phyloP scores from a whole-genome alignment of 2,797 vertebrate genomes.

The Cetoscarus ocellatus region DNA sequence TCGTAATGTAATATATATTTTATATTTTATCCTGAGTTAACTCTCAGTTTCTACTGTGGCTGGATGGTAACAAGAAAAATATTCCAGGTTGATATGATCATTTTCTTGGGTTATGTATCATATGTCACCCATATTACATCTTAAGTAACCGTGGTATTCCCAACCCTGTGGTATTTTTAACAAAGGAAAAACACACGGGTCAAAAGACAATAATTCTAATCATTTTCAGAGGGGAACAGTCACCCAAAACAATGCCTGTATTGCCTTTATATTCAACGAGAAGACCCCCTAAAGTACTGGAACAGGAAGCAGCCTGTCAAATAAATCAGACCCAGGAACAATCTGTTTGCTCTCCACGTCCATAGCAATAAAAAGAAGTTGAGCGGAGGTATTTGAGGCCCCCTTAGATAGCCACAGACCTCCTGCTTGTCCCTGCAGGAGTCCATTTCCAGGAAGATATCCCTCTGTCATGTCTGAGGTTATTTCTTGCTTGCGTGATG shows the following conservation, averaged over 20 bases:
- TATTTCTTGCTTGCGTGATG: slow-evolving; percentile 42
- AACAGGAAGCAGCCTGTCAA: slow-evolving; percentile 5
- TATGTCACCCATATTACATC: too few relatives aligned
- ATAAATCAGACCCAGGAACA: not conserved
- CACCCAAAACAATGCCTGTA: slow-evolving; percentile 14
- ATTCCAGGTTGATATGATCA: too few relatives aligned
- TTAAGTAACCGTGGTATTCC: too few relatives aligned
- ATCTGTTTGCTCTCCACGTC: slow-evolving; percentile 3
- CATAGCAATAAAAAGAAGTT: slow-evolving; percentile 9
- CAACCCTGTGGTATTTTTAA: not conserved
- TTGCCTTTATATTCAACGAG: slow-evolving; percentile 3
- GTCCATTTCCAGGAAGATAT: slow-evolving; percentile 41
- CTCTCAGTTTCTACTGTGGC: too few relatives aligned
- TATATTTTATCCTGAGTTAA: too few relatives aligned
- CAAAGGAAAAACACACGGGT: not conserved
- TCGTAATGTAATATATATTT: too few relatives aligned
- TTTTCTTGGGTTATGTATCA: too few relatives aligned
- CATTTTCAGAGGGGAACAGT: slow-evolving; percentile 18
- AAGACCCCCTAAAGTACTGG: slow-evolving; percentile 22
- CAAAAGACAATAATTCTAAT: slow-evolving; percentile 7
- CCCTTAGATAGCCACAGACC: slow-evolving; percentile 15
- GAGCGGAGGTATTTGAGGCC: slow-evolving; percentile 19
- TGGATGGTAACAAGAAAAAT: too few relatives aligned
- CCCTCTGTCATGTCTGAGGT: slow-evolving; percentile 31
- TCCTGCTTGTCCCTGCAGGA: slow-evolving; percentile 22